phyloP scores from a whole-genome alignment of 2,888 invertebrate genomes.

The Terebella lapidaria region DNA sequence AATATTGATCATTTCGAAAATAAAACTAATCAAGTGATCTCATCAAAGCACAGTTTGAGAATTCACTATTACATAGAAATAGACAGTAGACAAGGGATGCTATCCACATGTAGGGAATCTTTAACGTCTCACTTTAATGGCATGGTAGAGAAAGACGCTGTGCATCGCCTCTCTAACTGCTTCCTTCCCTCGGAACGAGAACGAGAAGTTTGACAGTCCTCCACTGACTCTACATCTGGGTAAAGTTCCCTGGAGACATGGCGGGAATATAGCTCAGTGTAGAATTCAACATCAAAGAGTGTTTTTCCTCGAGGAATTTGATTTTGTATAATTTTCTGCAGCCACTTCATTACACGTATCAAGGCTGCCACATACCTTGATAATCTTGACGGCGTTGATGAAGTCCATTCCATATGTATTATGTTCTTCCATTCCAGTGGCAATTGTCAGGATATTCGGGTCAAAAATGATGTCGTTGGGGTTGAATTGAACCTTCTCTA shows the following conservation, averaged over 20 bases:
- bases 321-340: not conserved
- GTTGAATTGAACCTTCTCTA: constrained; percentile 57
- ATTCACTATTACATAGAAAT: too few relatives aligned
- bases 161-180: constrained; percentile 59
- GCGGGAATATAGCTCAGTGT: too few relatives aligned
- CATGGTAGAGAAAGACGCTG: constrained; percentile 61
- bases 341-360: not conserved
- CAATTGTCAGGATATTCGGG: constrained; percentile 61
- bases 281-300: too few relatives aligned
- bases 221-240: constrained; percentile 59
- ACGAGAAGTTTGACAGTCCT: constrained; percentile 61
- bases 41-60: too few relatives aligned
- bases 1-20: too few relatives aligned
- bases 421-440: constrained; percentile 63
- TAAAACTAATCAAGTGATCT: too few relatives aligned
- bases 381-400: constrained; percentile 56
- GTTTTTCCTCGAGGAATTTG: too few relatives aligned
- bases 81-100: too few relatives aligned
- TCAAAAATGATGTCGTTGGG: constrained; percentile 61
- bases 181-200: constrained; percentile 61
- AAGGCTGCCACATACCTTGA: constrained; percentile 53
- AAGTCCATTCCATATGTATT: constrained; percentile 58
- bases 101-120: too few relatives aligned
- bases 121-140: constrained; percentile 58
- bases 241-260: constrained; percentile 48